Evolutionary conservation across 2,888 invertebrate genomes (phyloP).

Genomic region (Plebejus anna): DNA sequence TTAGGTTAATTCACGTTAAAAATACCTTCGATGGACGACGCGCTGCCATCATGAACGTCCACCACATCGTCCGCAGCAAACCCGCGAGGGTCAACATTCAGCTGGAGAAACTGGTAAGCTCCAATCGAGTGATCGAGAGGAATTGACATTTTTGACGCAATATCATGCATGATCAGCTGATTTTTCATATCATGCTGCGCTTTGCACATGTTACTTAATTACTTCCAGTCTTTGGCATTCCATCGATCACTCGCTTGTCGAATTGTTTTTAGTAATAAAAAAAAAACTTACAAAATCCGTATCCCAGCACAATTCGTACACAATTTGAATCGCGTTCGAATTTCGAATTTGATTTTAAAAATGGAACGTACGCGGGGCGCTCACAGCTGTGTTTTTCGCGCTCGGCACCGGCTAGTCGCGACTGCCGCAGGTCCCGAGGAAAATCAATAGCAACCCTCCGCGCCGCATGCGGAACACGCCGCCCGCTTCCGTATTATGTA

Average conservation of each 20-base stretch:
- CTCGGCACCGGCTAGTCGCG: slow-evolving; percentile 70
- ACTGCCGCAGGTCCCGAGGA: slow-evolving; percentile 75
- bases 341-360: slow-evolving; percentile 46
- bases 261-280: background rate
- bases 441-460: slow-evolving; percentile 74
- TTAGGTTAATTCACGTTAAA: slow-evolving; percentile 30
- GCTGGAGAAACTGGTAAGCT: slow-evolving; percentile 59
- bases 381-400: slow-evolving; percentile 69
- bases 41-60: slow-evolving; percentile 55
- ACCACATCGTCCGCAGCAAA: slow-evolving; percentile 56
- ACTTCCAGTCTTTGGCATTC: background rate
- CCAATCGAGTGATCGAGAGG: slow-evolving; percentile 11
- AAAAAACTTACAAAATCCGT: slow-evolving; percentile 63
- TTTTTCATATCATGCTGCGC: slow-evolving; percentile 1
- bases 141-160: background rate
- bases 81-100: slow-evolving; percentile 51
- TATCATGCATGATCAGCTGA: slow-evolving; percentile 17
- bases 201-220: background rate
- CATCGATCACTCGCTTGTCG: background rate
- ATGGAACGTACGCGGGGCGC: slow-evolving; percentile 63
- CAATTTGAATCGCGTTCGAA: slow-evolving; percentile 39
- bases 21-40: background rate
- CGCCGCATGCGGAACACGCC: slow-evolving; percentile 75
- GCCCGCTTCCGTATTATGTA: slow-evolving; percentile 76
- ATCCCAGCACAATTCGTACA: slow-evolving; percentile 64